Conservation (phyloP, 2,113 vertebrate genomes). For the Dasyornis broadbenti region DNA sequence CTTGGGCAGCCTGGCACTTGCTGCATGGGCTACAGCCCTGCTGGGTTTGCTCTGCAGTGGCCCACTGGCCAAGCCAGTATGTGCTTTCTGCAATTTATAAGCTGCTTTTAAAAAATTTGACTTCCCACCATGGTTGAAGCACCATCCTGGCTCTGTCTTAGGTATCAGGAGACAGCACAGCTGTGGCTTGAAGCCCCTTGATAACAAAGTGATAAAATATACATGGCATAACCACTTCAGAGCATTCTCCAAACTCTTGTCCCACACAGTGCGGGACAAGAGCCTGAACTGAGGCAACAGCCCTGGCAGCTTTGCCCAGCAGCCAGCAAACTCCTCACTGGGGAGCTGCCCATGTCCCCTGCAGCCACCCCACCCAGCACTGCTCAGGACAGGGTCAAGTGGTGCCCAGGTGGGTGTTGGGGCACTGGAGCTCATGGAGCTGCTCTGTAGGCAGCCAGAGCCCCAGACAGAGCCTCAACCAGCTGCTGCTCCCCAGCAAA, state of each 20-base stretch:
- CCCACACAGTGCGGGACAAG: neutral
- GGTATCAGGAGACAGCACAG: accelerated
- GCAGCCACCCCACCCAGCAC: accelerated
- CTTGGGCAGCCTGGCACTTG: neutral
- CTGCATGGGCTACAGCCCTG: accelerated
- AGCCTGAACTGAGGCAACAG: neutral
- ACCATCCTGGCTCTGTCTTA: neutral
- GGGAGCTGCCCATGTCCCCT: accelerated
- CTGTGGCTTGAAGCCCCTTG: neutral
- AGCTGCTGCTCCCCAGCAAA: neutral
- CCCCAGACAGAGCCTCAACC: neutral
- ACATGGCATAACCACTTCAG: accelerated
- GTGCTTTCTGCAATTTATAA: neutral
- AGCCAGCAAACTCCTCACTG: accelerated
- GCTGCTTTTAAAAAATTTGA: neutral
- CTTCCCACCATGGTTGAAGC: neutral
- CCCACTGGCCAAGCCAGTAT: accelerated
- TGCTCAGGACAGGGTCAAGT: accelerated
- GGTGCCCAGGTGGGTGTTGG: accelerated
- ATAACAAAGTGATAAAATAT: neutral
- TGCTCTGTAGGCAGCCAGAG: neutral
- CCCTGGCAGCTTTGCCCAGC: neutral
- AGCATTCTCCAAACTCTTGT: neutral
- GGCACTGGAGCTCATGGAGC: neutral
- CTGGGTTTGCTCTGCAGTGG: neutral